Conservation (phyloP, 2,888 invertebrate species). For the Leucoma salicis region DNA sequence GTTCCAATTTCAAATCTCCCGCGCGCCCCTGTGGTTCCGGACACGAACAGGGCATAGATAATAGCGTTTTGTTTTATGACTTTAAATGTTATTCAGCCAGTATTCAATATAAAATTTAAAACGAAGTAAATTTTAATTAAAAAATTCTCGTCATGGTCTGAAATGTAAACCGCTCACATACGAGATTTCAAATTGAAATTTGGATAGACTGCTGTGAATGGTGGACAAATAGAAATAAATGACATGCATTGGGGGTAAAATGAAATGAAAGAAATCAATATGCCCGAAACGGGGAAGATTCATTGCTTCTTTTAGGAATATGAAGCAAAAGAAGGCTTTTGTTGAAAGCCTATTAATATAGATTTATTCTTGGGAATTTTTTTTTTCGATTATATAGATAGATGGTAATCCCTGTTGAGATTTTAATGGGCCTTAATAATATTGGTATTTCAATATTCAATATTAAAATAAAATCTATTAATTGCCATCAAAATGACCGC, state of each 20-base stretch:
- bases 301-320: too few relatives aligned
- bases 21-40: constrained; percentile 77
- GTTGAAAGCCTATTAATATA: too few relatives aligned
- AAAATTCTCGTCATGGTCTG: constrained; percentile 49
- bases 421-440: too few relatives aligned
- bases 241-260: constrained; percentile 58
- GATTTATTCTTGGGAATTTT: too few relatives aligned
- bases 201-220: constrained; percentile 56
- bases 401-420: too few relatives aligned
- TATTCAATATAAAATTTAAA: constrained; percentile 24
- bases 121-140: constrained; percentile 46
- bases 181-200: constrained; percentile 66
- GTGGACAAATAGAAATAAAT: constrained; percentile 60
- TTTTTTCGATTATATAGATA: too few relatives aligned
- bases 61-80: constrained; percentile 68
- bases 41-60: constrained; percentile 72
- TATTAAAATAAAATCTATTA: too few relatives aligned
- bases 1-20: constrained; percentile 82
- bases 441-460: too few relatives aligned
- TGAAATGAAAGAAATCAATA: constrained; percentile 69
- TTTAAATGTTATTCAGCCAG: constrained; percentile 30
- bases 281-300: constrained; percentile 55
- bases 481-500: too few relatives aligned
- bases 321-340: too few relatives aligned
- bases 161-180: constrained; percentile 49